Percentiles rank a stretch among this genome's conserved stretches.
Evolutionary conservation across 2,113 vertebrate species (phyloP).

Genomic region (Glareola pratincola): DNA sequence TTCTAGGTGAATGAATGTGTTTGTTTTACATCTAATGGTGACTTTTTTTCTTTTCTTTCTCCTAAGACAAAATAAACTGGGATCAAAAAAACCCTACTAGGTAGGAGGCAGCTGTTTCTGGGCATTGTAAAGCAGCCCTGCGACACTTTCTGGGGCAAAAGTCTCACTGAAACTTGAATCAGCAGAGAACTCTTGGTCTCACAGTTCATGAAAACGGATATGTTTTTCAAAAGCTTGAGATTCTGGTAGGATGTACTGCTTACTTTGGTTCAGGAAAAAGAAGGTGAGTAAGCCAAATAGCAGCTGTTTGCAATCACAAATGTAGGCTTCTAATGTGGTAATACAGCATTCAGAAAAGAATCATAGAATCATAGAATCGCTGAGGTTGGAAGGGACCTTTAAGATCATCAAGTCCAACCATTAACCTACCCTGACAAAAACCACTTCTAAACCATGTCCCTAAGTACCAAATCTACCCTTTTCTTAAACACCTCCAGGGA

Average conservation of each 20-base stretch:
- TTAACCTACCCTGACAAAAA: too few species aligned
- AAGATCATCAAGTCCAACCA: too few species aligned
- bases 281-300: not conserved
- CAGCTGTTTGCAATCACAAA: constrained; percentile 40
- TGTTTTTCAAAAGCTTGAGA: not conserved
- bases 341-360: not conserved
- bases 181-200: not conserved
- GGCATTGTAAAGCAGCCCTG: not conserved
- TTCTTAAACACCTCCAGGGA: too few species aligned
- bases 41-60: not conserved
- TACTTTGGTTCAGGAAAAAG: constrained; percentile 14
- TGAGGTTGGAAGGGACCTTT: too few species aligned
- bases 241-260: constrained; percentile 8
- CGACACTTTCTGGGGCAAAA: not conserved
- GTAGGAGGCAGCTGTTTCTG: not conserved
- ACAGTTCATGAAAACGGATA: not conserved
- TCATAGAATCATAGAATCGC: too few species aligned
- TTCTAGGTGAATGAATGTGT: not conserved
- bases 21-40: not conserved
- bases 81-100: not conserved
- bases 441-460: too few species aligned
- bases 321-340: not conserved
- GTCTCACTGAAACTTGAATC: not conserved
- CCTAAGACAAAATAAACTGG: not conserved
- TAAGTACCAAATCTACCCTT: too few species aligned